These are phyloP conservation scores for Hypanus sabinus DNA, from an alignment of 2,113 vertebrate species.

Conservation along the genomic window DNA sequence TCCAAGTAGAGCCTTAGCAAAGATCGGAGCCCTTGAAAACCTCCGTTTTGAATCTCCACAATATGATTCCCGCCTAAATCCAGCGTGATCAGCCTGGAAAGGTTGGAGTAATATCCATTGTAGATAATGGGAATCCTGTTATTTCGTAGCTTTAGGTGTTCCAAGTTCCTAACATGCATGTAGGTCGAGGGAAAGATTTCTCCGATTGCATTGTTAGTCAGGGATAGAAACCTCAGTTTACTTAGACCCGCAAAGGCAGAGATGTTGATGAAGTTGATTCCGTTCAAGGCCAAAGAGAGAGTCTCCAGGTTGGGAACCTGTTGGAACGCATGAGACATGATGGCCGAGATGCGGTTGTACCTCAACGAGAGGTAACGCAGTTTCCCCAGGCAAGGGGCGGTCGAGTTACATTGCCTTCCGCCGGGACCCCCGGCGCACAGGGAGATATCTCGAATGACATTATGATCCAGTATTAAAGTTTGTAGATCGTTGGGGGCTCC, in stretches of 20 bases:
- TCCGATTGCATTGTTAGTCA: conserved; percentile 32
- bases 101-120: neutral
- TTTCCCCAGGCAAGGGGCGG: neutral
- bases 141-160: conserved; percentile 31
- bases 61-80: conserved; percentile 36
- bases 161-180: neutral
- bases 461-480: conserved; percentile 1
- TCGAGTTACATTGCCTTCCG: neutral
- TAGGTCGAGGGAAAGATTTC: conserved; percentile 9
- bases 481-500: neutral
- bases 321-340: neutral
- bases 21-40: conserved; percentile 24
- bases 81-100: neutral
- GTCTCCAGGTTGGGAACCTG: neutral
- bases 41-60: neutral
- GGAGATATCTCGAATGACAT: neutral
- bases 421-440: neutral
- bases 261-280: conserved; percentile 16
- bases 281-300: conserved; percentile 31
- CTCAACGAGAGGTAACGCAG: neutral
- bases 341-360: conserved; percentile 35
- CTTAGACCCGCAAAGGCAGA: conserved; percentile 31
- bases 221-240: neutral
- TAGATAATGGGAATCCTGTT: conserved; percentile 37
- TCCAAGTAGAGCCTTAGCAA: conserved; percentile 38